A percentile compares a stretch with the other conserved stretches of the same genome.
phyloP scores from a whole-genome alignment of 1,140 invertebrate species.

The Zelostemma sp. region DNA sequence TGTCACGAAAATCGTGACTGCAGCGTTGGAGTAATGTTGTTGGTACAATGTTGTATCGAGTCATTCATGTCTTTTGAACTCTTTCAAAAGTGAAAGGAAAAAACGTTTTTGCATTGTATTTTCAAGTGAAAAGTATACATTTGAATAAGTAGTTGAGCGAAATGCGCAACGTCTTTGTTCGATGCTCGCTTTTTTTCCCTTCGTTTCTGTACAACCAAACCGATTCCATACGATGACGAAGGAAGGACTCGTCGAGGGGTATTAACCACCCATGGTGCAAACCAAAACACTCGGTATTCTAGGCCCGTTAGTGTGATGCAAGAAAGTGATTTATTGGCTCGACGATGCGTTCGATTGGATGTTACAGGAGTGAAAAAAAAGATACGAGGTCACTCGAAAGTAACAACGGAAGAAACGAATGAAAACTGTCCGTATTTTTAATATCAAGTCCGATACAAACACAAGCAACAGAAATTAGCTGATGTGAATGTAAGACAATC shows the following conservation, averaged over 20 bases:
- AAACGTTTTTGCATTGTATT: too few relatives aligned
- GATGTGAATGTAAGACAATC: too few relatives aligned
- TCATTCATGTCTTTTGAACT: background rate
- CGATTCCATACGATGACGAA: conserved; percentile 12
- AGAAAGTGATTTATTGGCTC: conserved; percentile 53
- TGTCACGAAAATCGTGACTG: background rate
- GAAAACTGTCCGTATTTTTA: conserved; percentile 3
- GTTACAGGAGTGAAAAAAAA: too few relatives aligned
- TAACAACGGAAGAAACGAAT: background rate
- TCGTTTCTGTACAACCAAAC: background rate
- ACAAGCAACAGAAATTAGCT: too few relatives aligned
- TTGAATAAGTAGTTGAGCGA: too few relatives aligned
- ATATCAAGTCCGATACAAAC: too few relatives aligned
- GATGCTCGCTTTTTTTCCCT: conserved; percentile 4
- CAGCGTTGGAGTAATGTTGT: background rate
- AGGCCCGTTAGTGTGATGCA: conserved; percentile 27
- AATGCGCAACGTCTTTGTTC: background rate
- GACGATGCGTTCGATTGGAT: conserved; percentile 49
- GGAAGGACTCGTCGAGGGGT: conserved; percentile 32
- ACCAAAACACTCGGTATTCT: conserved; percentile 58
- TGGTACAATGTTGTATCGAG: background rate
- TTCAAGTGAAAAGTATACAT: too few relatives aligned
- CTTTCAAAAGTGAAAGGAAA: too few relatives aligned
- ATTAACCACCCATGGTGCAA: conserved; percentile 57
- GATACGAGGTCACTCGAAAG: too few relatives aligned